Evolutionary conservation across 2,113 vertebrate species (phyloP).

Genomic region (Lophochroa leadbeateri): DNA sequence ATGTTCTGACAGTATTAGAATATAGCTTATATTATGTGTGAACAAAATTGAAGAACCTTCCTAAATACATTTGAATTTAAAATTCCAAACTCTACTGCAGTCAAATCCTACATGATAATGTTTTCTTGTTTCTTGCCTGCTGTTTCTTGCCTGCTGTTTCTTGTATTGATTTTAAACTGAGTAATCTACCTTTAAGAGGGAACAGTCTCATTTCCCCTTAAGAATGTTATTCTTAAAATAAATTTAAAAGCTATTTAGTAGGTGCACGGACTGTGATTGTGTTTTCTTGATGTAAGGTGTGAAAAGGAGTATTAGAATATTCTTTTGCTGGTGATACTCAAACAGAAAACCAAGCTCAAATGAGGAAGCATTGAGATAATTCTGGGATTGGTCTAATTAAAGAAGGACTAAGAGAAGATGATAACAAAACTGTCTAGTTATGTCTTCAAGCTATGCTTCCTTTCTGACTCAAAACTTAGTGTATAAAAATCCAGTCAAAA

Average conservation of each 20-base stretch:
- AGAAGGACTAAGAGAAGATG: not conserved
- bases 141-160: too few species aligned
- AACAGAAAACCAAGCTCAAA: not conserved
- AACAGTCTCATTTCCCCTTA: not conserved
- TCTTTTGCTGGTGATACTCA: not conserved
- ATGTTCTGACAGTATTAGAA: not conserved
- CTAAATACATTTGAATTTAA: not conserved
- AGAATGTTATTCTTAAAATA: not conserved
- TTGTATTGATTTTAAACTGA: not conserved
- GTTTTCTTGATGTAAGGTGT: not conserved
- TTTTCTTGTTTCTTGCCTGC: not conserved
- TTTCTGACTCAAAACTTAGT: not conserved
- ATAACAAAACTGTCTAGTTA: not conserved
- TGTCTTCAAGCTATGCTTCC: not conserved
- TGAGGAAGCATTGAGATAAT: not conserved
- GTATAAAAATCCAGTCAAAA: not conserved
- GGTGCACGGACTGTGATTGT: not conserved
- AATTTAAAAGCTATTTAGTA: not conserved
- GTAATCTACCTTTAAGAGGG: not conserved
- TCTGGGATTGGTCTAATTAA: not conserved
- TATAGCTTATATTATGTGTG: not conserved
- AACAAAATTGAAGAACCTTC: not conserved
- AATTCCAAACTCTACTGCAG: not conserved
- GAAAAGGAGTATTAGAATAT: not conserved
- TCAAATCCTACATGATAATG: not conserved